Percentiles rank a stretch among this genome's conserved stretches.
phyloP scores from a whole-genome alignment of 2,888 invertebrate species.

The Sarcophaga variegata region DNA sequence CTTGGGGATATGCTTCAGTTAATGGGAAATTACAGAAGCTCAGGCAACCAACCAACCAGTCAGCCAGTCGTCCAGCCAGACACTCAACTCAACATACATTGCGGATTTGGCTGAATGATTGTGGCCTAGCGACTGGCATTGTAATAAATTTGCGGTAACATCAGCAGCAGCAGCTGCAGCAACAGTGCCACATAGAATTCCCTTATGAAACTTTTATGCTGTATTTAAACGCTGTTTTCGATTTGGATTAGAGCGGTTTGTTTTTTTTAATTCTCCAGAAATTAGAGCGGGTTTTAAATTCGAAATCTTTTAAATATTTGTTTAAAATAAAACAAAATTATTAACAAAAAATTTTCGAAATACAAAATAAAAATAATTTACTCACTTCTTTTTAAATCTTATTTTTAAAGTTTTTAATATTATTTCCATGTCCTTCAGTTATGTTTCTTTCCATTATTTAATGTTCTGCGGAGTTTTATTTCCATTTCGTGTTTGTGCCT shows the following conservation, averaged over 20 bases:
- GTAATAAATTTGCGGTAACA: conserved; percentile 21
- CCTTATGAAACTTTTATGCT: conserved; percentile 17
- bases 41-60: neutral
- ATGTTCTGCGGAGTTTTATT: neutral
- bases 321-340: neutral
- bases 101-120: neutral
- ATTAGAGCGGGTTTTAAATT: neutral
- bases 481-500: conserved; percentile 18
- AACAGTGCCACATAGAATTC: conserved; percentile 14
- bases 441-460: neutral
- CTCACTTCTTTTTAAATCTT: no score
- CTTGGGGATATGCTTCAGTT: conserved; percentile 79
- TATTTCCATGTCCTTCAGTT: conserved; percentile 15
- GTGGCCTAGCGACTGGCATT: neutral
- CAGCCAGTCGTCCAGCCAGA: neutral
- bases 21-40: conserved; percentile 70
- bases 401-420: neutral
- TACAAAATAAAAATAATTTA: no score
- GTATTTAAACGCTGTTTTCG: conserved; percentile 14
- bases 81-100: neutral
- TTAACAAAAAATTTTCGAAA: no score
- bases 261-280: neutral
- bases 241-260: neutral
- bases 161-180: neutral
- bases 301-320: neutral